Conservation (phyloP, 2,888 invertebrate genomes). For the Epirrhoe tristata region DNA sequence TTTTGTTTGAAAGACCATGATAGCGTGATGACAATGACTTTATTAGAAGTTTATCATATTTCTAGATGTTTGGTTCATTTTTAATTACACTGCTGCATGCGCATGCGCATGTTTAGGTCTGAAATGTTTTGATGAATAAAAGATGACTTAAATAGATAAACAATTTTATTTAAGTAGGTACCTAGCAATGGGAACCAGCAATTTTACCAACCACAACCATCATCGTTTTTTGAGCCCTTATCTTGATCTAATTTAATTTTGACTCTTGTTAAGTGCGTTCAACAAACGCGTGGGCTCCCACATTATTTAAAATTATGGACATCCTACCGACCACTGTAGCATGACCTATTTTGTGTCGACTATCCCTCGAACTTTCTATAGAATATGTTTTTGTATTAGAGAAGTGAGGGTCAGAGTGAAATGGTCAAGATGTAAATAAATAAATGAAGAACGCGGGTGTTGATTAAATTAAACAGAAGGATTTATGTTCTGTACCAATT, state of each 20-base stretch:
- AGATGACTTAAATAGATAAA: neutral
- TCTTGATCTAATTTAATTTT: constrained; percentile 58
- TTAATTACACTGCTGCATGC: neutral
- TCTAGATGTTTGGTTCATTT: neutral
- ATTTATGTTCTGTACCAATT: constrained; percentile 81
- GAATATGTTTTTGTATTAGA: constrained; percentile 46
- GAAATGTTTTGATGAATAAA: too few species aligned
- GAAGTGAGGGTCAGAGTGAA: constrained; percentile 55
- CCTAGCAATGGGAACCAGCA: constrained; percentile 17
- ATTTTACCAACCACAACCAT: constrained; percentile 32
- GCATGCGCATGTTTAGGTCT: too few species aligned
- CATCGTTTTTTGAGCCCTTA: constrained; percentile 51
- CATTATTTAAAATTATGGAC: constrained; percentile 72
- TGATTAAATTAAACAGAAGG: constrained; percentile 82
- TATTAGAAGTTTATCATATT: neutral
- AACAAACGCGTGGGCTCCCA: constrained; percentile 64
- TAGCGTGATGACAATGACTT: neutral
- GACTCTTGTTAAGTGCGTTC: constrained; percentile 58
- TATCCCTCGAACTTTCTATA: constrained; percentile 36
- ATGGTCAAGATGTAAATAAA: constrained; percentile 61
- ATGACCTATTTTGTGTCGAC: constrained; percentile 45
- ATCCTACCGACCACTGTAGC: constrained; percentile 55
- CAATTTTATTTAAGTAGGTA: neutral
- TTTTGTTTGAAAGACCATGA: constrained; percentile 9
- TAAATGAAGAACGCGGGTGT: constrained; percentile 72